Base-by-base conservation (phyloP, 2,113 vertebrate species). In the Macrotis lagotis region DNA sequence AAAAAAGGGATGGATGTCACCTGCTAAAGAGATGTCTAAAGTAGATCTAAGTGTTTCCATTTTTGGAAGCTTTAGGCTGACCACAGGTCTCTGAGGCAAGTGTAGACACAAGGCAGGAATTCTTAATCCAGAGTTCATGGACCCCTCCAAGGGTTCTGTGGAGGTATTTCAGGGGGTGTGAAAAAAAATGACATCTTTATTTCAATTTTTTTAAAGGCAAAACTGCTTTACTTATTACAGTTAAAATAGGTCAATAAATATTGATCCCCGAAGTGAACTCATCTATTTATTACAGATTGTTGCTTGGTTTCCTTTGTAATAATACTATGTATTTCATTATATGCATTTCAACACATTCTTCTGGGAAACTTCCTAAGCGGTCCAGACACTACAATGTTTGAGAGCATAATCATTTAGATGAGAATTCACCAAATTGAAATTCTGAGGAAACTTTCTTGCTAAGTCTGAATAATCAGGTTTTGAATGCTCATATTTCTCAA, bases 151-250 rank as follows among this genome's bases (percentile, higher is more conserved):
- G 16, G 5, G 3, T 44, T 74, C 16, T 74, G 16, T 74, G 37
- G 28, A 44, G n/a, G 37, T 37, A 22, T 74, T n/a, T 74, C 66
- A 44, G 66, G 37, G 16, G n/a, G n/a, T 44, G 6, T 44, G 66
- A 74, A n/a, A 74, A 44, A 44, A 59, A 74, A 74, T 74, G 16
- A 74, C 66, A 74, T 44, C 5, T 74, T 74, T 74, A 74, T 44
- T 74, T 74, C 37, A 74, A 66, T 6, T n/a, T 74, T 8, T 66
- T 59, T 52, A 31, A 98, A 98, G 66, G 59, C 98, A 98, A 98
- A 91, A 98, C 96, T 97, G 98, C 97, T 99, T 99, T 99, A 99
- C 99, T 99, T 96, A 97, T 96, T 97, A 98, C 98, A 98, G 96
- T 98, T 98, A 96, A 97, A 97, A 98, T 92, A 98, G 96, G 96